Base-by-base conservation (phyloP, 92 coral and sea anemone species). In the Epizoanthus rinbou region DNA sequence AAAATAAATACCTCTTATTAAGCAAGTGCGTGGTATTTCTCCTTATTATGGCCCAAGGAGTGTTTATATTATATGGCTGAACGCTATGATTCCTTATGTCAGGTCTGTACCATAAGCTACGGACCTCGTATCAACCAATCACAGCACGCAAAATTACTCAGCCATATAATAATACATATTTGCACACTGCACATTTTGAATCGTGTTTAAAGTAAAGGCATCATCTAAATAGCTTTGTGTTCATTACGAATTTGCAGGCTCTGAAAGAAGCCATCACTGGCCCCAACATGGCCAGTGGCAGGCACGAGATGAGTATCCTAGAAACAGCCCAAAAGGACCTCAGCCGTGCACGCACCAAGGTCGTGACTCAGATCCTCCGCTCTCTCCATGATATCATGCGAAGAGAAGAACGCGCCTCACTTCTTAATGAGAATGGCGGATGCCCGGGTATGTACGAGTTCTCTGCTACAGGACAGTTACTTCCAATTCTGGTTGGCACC, bases 371-470 rank as follows among this genome's bases (percentile, higher is more conserved):
- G 52, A 76, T 85, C 80, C 63, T 96, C 54, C 91, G 98, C 57
- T 85, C 76, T 71, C 85, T 96, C 39, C 99, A 96, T 63, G 99
- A 92, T 82, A 78, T 96, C 82, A 94, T 92, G 93, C 91, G 97
- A 21, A 92, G 98, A 8, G 99, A 96, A 76, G 98, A 96, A 70
- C 95, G 97, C 22, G 92, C 96, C 9, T 75, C 91, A 13, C 88
- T 93, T 3, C 86, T 96, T 33, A 87, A 90, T 43, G 99, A 96
- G 68, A 90, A 86, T 25, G 99, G 99, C n/a, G 99, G 99, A 28
- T 91, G 97, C 79, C 99, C 98, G 7, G 99, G 98, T 5, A 96
- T 92, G 94, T 96, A 96, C 94, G 99, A 94, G 80, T 96, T 90
- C 85, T 89, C 95, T 3, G 99, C 99, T 52, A 96, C 99, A 15